Evolutionary conservation across 2,888 invertebrate species (phyloP), one percentile per base, ranked within the genome.

Genomic region (Gymnocheta viridis): DNA sequence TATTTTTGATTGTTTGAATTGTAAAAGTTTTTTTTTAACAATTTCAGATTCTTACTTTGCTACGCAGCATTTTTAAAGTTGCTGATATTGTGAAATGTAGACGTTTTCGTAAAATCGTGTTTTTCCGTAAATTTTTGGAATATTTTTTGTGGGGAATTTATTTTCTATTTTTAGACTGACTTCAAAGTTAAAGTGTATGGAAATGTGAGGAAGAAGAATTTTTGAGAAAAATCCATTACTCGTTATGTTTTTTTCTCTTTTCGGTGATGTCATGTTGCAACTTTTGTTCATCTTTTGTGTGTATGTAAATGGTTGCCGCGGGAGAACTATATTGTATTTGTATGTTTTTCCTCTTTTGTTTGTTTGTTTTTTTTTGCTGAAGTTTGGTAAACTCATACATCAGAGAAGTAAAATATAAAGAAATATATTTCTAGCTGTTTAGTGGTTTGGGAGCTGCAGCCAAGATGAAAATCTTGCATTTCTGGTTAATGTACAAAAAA

Each of bases 351-450:
- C 27, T 14, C 14, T 7, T 35, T 49, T 9, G 19, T 22, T 10
- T 22, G 2, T 17, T 22, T 22, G 9, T 22, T 49, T 22, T 49
- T 10, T 12, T 49, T 4, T 49, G 49, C 12, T 49, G 60, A 73
- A 58, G 49, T 72, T 58, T 17, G 41, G n/a, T 5, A 24, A 70
- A 51, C 70, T 76, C 76, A 82, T 82, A 76, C 54, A 66, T 76
- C 49, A 70, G 56, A 58, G 29, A 27, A 67, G n/a, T n/a, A 41
- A 29, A 9, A 66, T 41, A 47, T n/a, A n/a, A 41, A 44, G 29
- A 38, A 70, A 82, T 10, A 56, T 60, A 38, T 80, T 67, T 54
- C 19, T 35, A 64, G 29, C 29, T 76, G 70, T 58, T 82, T 49
- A 76, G 70, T 38, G 76, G 70, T 77, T 67, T 70, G 76, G 70